These are phyloP conservation scores for Leptocoma aspasia DNA, from an alignment of 2,113 vertebrate genomes.

Conservation along the genomic window DNA sequence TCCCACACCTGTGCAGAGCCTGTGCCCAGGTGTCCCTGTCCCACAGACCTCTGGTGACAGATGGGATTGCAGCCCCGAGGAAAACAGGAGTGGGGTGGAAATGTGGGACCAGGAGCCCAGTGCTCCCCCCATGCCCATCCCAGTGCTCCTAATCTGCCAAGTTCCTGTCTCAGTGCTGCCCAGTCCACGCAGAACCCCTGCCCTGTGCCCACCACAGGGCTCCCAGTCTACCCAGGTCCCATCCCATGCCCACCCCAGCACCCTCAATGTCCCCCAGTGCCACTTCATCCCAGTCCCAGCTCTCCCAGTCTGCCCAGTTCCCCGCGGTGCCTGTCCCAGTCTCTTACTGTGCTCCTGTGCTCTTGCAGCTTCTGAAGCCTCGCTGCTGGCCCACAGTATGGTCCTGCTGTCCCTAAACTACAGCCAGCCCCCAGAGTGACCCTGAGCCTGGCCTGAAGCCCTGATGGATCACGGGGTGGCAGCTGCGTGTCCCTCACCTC, in stretches of 20 bases:
- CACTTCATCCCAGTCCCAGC: not conserved
- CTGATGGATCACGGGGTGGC: not conserved
- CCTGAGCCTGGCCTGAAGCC: too few species aligned
- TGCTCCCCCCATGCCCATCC: not conserved
- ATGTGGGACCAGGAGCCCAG: not conserved
- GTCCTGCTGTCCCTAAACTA: constrained; percentile 90
- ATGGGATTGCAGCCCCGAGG: accelerated
- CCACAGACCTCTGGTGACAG: not conserved
- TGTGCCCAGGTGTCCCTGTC: not conserved
- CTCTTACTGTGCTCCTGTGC: not conserved
- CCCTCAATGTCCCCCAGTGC: not conserved
- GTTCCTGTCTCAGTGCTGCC: too few species aligned
- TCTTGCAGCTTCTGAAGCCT: constrained; percentile 82
- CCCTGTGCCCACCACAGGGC: not conserved
- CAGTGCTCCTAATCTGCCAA: not conserved
- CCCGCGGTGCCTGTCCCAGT: not conserved
- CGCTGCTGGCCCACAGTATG: constrained; percentile 86
- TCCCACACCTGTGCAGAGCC: not conserved
- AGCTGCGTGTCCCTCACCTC: not conserved
- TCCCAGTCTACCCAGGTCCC: too few species aligned
- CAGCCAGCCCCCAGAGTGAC: constrained; percentile 35
- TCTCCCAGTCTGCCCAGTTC: not conserved
- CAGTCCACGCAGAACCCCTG: too few species aligned
- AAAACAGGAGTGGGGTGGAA: not conserved
- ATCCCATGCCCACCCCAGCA: not conserved